These are phyloP conservation scores for Lemur catta DNA, from an alignment of 2,797 vertebrate species.

Conservation along the genomic window DNA sequence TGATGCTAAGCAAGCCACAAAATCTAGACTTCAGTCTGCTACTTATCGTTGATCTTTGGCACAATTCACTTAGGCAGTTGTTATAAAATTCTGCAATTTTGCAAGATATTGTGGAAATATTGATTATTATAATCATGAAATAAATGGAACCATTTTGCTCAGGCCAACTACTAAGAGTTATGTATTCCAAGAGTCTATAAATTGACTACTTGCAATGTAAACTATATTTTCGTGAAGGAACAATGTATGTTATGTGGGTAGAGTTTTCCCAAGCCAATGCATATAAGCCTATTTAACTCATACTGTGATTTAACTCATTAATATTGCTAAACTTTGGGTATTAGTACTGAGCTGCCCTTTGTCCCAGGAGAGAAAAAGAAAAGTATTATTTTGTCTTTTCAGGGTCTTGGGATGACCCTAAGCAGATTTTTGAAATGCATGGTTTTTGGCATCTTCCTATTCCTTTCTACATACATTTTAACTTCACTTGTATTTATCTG, in stretches of 20 bases:
- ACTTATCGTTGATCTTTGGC: slow-evolving; percentile 50
- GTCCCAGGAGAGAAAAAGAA: not conserved
- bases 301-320: not conserved
- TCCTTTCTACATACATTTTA: slow-evolving; percentile 23
- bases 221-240: slow-evolving; percentile 42
- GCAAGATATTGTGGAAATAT: slow-evolving; percentile 56
- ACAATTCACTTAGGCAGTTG: slow-evolving; percentile 31
- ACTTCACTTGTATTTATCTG: not conserved
- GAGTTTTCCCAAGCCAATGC: slow-evolving; percentile 19
- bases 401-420: not conserved
- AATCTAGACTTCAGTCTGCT: slow-evolving; percentile 5
- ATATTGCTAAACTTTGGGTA: slow-evolving; percentile 5
- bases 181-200: slow-evolving; percentile 44
- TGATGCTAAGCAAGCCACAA: not conserved
- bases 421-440: not conserved
- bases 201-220: slow-evolving; percentile 53
- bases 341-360: not conserved
- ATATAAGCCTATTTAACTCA: slow-evolving; percentile 34
- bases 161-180: slow-evolving; percentile 35
- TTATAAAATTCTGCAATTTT: slow-evolving; percentile 57
- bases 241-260: slow-evolving; percentile 14
- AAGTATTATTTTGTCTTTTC: not conserved
- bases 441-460: not conserved
- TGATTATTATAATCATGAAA: slow-evolving; percentile 65
- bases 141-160: slow-evolving; percentile 51